phyloP scores from a whole-genome alignment of 2,113 vertebrate species.

The Asarcornis scutulata region DNA sequence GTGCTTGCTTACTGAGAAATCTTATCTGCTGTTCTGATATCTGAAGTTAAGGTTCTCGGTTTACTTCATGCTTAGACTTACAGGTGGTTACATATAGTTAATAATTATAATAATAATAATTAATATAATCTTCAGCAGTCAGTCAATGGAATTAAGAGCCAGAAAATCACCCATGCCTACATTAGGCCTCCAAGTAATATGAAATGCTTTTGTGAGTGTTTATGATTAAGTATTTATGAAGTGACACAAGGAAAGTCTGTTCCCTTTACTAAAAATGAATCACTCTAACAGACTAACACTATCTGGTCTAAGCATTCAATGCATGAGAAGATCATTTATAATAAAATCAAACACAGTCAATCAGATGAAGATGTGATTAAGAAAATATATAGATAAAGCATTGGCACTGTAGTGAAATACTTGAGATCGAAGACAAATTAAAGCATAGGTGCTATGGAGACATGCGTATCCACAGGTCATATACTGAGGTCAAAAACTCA shows the following conservation, averaged over 20 bases:
- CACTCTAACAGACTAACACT: not conserved
- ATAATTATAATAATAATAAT: too few species aligned
- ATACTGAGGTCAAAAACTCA: not conserved
- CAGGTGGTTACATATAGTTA: not conserved
- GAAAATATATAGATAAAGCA: not conserved
- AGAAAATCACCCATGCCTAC: not conserved
- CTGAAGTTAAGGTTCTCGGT: not conserved
- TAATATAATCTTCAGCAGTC: not conserved
- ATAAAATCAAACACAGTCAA: not conserved
- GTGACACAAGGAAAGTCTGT: not conserved
- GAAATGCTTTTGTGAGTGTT: not conserved
- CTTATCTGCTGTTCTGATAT: not conserved
- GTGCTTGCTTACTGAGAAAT: not conserved
- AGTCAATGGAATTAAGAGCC: not conserved
- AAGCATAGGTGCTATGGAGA: not conserved
- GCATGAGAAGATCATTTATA: not conserved
- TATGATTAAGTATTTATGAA: slow-evolving; percentile 11
- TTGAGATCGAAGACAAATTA: not conserved
- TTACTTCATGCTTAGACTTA: not conserved
- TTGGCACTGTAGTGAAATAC: not conserved
- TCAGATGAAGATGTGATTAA: not conserved
- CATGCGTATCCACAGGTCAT: not conserved
- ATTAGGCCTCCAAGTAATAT: not conserved
- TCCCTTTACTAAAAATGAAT: not conserved
- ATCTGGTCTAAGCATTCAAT: not conserved